Percentiles rank a stretch among this genome's conserved stretches.
phyloP scores from a whole-genome alignment of 2,797 vertebrate species.

The Ctenopoma multispine region DNA sequence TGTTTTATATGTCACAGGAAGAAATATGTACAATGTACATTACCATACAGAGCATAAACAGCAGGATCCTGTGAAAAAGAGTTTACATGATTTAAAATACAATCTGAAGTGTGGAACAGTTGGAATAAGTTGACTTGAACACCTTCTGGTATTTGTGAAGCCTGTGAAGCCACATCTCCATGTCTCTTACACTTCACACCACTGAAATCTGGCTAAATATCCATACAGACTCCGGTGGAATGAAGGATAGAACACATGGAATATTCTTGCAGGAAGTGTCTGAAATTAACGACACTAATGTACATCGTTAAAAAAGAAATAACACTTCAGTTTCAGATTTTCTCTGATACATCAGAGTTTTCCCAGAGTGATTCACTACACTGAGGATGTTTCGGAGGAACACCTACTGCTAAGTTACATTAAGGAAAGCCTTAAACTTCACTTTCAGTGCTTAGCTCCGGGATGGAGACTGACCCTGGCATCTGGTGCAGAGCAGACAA shows the following conservation, averaged over 20 bases:
- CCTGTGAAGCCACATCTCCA: slow-evolving; percentile 80
- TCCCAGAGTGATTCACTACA: slow-evolving; percentile 10
- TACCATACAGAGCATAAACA: neutral
- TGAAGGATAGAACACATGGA: slow-evolving; percentile 98
- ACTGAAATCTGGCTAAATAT: slow-evolving; percentile 98
- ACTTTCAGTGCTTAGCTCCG: slow-evolving; percentile 33
- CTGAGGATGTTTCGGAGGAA: slow-evolving; percentile 27
- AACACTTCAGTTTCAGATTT: slow-evolving; percentile 10
- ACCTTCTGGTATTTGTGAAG: slow-evolving; percentile 11
- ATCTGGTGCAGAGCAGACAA: slow-evolving; percentile 42
- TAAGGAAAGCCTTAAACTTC: slow-evolving; percentile 39
- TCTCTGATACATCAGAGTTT: slow-evolving; percentile 17
- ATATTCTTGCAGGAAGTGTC: slow-evolving; percentile 76
- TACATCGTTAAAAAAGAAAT: neutral
- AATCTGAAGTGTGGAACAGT: neutral
- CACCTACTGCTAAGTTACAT: slow-evolving; percentile 28
- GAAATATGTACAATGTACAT: neutral
- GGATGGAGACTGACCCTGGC: slow-evolving; percentile 37
- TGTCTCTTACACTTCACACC: slow-evolving; percentile 98
- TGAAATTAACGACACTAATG: slow-evolving; percentile 51
- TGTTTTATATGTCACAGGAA: neutral
- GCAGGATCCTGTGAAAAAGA: neutral
- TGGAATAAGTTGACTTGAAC: slow-evolving; percentile 9
- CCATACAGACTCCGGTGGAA: slow-evolving; percentile 99
- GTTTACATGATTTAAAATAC: neutral